Conservation (phyloP, 2,113 vertebrate species). For the Cochlearius cochlearius region DNA sequence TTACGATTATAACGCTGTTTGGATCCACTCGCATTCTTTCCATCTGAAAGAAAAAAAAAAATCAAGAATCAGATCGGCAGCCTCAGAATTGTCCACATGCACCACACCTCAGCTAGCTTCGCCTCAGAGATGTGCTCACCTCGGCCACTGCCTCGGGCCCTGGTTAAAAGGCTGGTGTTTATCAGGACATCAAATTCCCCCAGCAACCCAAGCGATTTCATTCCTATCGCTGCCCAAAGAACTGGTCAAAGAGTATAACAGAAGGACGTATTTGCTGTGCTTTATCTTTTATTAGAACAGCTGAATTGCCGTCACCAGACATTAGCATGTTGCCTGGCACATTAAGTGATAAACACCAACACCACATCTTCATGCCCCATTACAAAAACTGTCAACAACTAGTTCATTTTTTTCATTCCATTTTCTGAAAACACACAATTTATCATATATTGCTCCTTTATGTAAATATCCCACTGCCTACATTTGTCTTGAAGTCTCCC, state of each 20-base stretch:
- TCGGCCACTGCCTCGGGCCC: not conserved
- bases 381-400: not conserved
- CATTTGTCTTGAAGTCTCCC: not conserved
- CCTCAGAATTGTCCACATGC: fast-evolving
- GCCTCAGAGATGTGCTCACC: not conserved
- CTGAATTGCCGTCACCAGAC: not conserved
- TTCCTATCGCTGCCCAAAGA: not conserved
- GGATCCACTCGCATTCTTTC: slow-evolving; percentile 89
- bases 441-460: not conserved
- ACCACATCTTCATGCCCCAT: not conserved
- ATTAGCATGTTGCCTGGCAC: fast-evolving
- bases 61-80: not conserved
- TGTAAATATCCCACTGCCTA: not conserved
- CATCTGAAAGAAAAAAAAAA: slow-evolving; percentile 76
- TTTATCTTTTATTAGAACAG: not conserved
- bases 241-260: not conserved
- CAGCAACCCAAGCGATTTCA: not conserved
- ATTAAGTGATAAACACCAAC: not conserved
- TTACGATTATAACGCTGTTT: slow-evolving; percentile 91
- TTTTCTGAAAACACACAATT: not conserved
- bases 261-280: not conserved
- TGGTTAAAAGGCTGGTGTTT: not conserved
- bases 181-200: not conserved
- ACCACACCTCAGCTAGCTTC: not conserved
- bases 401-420: not conserved